Evolutionary conservation across 2,113 vertebrate species (phyloP).

Genomic region (Phylloscopus trochilus): DNA sequence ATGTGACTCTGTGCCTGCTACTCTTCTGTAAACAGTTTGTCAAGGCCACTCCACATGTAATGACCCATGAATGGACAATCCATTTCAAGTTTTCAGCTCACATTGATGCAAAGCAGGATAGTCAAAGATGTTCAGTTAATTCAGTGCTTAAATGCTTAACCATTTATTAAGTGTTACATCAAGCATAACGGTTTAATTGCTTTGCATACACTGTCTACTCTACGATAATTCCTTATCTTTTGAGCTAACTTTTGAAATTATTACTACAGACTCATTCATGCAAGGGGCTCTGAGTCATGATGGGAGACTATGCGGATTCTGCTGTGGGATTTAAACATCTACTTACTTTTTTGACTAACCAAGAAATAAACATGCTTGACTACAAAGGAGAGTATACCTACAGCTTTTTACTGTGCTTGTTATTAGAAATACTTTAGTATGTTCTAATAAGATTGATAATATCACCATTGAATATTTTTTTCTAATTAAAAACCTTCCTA

Average conservation of each 20-base stretch:
- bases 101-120: background rate
- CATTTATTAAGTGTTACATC: conserved; percentile 22
- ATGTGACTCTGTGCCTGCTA: background rate
- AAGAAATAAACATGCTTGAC: background rate
- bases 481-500: background rate
- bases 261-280: background rate
- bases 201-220: background rate
- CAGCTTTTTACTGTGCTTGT: background rate
- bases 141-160: conserved; percentile 1
- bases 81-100: conserved; percentile 3
- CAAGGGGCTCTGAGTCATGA: background rate
- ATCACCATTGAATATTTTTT: background rate
- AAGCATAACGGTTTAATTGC: conserved; percentile 58
- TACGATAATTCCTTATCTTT: conserved; percentile 14
- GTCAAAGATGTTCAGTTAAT: background rate
- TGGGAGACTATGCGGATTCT: background rate
- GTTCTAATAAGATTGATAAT: background rate
- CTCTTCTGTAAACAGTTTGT: background rate
- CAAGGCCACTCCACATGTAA: background rate
- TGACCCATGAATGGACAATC: background rate
- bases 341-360: background rate
- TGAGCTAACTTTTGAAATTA: conserved; percentile 28
- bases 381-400: background rate
- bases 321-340: background rate
- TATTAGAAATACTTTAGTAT: background rate